Evolutionary conservation across 2,113 vertebrate genomes (phyloP).

Genomic region (Takifugu flavidus): DNA sequence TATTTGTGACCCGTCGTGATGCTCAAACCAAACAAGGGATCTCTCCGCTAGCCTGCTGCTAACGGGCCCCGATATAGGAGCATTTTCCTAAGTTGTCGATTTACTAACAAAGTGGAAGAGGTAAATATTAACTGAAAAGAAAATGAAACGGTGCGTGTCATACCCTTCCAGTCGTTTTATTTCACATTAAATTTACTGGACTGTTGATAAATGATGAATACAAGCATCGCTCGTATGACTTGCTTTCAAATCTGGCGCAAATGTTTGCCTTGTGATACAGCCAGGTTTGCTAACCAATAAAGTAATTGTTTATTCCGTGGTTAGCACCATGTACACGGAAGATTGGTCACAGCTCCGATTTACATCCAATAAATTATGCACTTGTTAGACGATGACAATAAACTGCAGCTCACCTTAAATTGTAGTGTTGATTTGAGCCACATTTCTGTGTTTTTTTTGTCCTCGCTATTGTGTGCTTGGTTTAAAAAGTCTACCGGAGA

Average conservation of each 20-base stretch:
- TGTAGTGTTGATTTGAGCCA: neutral
- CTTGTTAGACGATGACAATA: no score
- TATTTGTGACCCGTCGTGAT: no score
- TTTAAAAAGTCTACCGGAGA: neutral
- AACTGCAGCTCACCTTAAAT: no score
- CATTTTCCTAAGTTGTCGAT: slow-evolving; percentile 40
- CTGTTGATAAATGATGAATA: neutral
- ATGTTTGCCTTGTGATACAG: neutral
- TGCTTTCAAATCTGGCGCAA: neutral
- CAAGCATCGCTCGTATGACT: neutral
- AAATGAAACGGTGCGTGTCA: neutral
- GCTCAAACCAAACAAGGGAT: neutral
- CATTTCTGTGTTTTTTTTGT: neutral
- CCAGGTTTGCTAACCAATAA: neutral
- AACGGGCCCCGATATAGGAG: slow-evolving; percentile 34
- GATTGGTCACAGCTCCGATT: neutral
- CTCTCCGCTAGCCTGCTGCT: slow-evolving; percentile 3
- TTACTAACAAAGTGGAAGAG: neutral
- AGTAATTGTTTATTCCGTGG: neutral
- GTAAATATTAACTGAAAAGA: neutral
- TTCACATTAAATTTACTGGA: neutral
- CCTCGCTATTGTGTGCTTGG: no score
- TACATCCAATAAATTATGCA: neutral
- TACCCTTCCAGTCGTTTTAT: neutral
- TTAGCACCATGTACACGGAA: neutral